These are phyloP conservation scores for Gambelia wislizenii DNA, from an alignment of 2,797 vertebrate genomes.

Conservation along the genomic window DNA sequence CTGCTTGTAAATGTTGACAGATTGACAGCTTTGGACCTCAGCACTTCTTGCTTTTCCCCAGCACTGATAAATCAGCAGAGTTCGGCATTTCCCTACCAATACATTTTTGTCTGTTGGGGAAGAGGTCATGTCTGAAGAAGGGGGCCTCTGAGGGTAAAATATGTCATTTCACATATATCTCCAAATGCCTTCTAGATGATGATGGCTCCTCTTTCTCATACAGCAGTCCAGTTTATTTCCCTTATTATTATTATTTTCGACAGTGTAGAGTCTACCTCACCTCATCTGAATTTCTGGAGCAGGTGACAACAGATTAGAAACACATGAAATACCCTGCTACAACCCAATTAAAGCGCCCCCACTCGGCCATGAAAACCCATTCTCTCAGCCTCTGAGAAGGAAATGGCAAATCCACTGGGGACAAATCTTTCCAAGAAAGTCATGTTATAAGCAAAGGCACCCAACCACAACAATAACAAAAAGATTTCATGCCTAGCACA, in stretches of 20 bases:
- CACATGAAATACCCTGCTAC: background rate
- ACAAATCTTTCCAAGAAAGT: too few relatives aligned
- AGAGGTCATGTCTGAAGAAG: background rate
- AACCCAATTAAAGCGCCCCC: background rate
- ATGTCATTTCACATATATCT: conserved; percentile 6
- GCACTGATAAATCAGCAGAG: conserved; percentile 14
- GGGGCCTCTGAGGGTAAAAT: background rate
- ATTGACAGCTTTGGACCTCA: conserved; percentile 16
- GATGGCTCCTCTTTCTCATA: too few relatives aligned
- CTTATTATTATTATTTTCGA: background rate
- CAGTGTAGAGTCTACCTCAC: background rate
- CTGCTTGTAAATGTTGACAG: conserved; percentile 35
- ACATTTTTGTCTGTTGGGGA: background rate
- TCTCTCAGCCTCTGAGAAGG: background rate
- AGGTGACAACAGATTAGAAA: background rate
- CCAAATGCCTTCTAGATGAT: background rate
- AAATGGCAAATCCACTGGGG: too few relatives aligned
- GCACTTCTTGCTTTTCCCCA: conserved; percentile 22
- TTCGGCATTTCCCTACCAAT: conserved; percentile 15
- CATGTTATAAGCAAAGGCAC: too few relatives aligned
- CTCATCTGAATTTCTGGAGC: background rate
- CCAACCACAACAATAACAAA: too few relatives aligned
- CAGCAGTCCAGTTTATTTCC: background rate
- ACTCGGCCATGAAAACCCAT: background rate
- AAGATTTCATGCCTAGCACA: too few relatives aligned